Base-by-base conservation (phyloP, 2,888 invertebrate genomes). In the Drosophila quinaria region DNA sequence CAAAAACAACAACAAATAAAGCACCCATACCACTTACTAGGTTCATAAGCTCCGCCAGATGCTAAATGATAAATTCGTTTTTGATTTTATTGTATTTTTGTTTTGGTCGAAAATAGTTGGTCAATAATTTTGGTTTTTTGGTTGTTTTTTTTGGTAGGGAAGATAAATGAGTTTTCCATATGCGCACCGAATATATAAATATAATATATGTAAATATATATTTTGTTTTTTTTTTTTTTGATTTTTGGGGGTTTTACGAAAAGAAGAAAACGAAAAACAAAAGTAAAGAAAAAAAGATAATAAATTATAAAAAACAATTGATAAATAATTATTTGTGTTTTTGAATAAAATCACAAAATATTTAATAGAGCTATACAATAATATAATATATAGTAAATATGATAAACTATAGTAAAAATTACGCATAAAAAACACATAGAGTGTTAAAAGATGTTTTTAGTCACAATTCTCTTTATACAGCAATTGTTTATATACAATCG, bases 1-100 rank as follows among this genome's bases (percentile, higher is more conserved):
- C 68, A 73, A 80, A 52, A 64, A 85, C 90, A 74, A 89, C 87
- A 83, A 90, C 91, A 91, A 91, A 90, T 90, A 90, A 93, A 93
- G 91, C 92, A 91, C 92, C 92, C 92, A 93, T 92, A 93, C 92
- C 92, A 93, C 93, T 93, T 93, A 92, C 93, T 88, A 92, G 82
- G 77, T 90, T 92, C 92, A 92, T 93, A 93, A 89, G 89, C 83
- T 92, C 93, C 93, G 87, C 90, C 92, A 89, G 90, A 80, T 91
- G 91, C 93, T 92, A 92, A 83, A 81, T 79, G 80, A 83, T 75
- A 84, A 80, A 74, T 80, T 82, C 70, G 74, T 51, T 72, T 68
- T 55, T 70, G 39, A 78, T 79, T 70, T 47, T 54, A 25, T 25
- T 25, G 25, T 25, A 25, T 51, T 39, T 70, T 70, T 56, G 22